Evolutionary conservation across 2,888 invertebrate species (phyloP).

Genomic region (Cyaniris semiargus): DNA sequence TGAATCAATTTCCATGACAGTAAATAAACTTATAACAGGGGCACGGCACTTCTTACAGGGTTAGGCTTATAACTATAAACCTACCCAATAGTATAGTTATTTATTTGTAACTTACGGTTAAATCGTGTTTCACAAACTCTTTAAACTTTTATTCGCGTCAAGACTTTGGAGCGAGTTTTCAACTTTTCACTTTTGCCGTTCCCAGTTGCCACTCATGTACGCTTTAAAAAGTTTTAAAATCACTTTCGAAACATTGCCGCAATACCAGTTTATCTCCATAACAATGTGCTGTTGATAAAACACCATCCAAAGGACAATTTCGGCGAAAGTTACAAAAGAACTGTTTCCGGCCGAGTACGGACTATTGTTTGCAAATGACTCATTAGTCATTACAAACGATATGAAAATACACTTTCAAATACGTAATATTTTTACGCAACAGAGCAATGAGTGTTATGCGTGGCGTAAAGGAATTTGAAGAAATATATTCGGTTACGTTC

Average conservation of each 20-base stretch:
- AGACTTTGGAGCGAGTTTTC: constrained; percentile 2
- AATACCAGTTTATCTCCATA: constrained; percentile 18
- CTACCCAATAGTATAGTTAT: not conserved
- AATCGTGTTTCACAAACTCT: not conserved
- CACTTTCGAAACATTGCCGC: not conserved
- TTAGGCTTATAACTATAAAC: too few relatives aligned
- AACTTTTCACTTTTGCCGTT: constrained; percentile 21
- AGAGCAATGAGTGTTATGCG: not conserved
- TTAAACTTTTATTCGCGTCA: not conserved
- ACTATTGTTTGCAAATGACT: constrained; percentile 70
- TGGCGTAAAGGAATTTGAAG: not conserved
- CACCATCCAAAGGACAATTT: constrained; percentile 40
- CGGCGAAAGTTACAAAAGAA: constrained; percentile 54
- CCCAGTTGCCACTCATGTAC: not conserved
- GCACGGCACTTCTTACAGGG: too few relatives aligned
- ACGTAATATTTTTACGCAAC: constrained; percentile 25
- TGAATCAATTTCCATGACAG: too few relatives aligned
- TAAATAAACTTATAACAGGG: too few relatives aligned
- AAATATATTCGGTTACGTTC: too few relatives aligned
- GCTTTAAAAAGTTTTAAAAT: constrained; percentile 17
- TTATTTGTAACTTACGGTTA: not conserved
- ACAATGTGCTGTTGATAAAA: constrained; percentile 31
- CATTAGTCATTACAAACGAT: constrained; percentile 53
- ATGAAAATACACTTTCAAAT: constrained; percentile 38
- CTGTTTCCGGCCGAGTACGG: constrained; percentile 54